Base-by-base conservation (phyloP, 64 coral and sea anemone species). In the Anthopleura sola region DNA sequence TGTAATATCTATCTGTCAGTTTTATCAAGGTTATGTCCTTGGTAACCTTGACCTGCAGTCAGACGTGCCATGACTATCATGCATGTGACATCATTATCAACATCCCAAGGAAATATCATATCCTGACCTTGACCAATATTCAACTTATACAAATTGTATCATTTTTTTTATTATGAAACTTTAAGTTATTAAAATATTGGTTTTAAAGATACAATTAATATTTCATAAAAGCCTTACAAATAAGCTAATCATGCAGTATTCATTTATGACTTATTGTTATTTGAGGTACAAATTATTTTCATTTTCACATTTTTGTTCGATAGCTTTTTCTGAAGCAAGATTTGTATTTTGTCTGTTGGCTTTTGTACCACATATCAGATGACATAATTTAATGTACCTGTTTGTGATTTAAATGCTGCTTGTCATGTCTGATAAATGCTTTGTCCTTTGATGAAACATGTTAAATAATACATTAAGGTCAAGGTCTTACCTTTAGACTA, bases 31-130 rank as follows among this genome's bases (percentile, higher is more conserved):
- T 28, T 24, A 26, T 28, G 9, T 66, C 66, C n/a, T 32, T 34
- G 66, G 31, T 34, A 71, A 71, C 66, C 66, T 71, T 71, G 66
- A 71, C 66, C 66, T 71, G 66, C n/a, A n/a, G n/a, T 34, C 66
- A 71, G 13, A 32, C 14, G 1, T 62, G 21, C 40, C 40, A 66
- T 24, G 23, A 66, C 23, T n/a, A 66, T 9, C n/a, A 66, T 23
- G 13, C 66, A 71, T 71, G 66, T 71, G 66, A 32, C n/a, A 71
- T 71, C 26, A 32, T 15, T 23, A 68, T 68, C n/a, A 23, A 9
- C 12, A 68, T 29, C 2, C 12, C 11, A 34, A 24, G 24, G 8
- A 62, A 62, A 62, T 62, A 12, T 26, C 21, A 4, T 11, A 62
- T 10, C 6, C 58, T 62, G 24, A 62, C 58, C 58, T 62, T 62